Conservation (phyloP, 2,888 invertebrate genomes). For the Drosophila multiciliata region DNA sequence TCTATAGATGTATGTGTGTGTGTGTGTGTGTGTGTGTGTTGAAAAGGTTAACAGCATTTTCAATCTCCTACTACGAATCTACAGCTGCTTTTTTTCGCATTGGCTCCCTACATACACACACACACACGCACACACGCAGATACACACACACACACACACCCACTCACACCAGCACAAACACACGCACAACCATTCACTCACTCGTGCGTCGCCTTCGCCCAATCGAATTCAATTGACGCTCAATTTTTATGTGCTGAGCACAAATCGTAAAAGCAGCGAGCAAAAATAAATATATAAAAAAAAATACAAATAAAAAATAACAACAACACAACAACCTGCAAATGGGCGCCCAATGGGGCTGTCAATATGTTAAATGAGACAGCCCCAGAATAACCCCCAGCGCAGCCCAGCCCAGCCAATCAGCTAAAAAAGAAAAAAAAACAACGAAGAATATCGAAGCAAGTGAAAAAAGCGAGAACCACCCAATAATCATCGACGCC, state of each 20-base stretch:
- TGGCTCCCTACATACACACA: conserved; percentile 62
- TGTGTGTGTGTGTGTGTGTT: conserved; percentile 50
- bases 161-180: background rate
- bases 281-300: conserved; percentile 17
- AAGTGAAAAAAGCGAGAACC: conserved; percentile 24
- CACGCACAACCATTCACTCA: conserved; percentile 19
- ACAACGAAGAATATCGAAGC: conserved; percentile 2
- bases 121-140: background rate
- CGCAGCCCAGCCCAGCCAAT: conserved; percentile 31
- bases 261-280: conserved; percentile 27
- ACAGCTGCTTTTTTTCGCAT: conserved; percentile 46
- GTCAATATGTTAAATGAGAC: conserved; percentile 65
- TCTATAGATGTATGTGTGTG: background rate
- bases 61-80: conserved; percentile 32
- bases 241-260: conserved; percentile 77
- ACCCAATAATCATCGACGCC: conserved; percentile 69
- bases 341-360: conserved; percentile 52
- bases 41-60: conserved; percentile 76
- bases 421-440: conserved; percentile 21
- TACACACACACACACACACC: conserved; percentile 2
- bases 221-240: conserved; percentile 84
- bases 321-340: conserved; percentile 38
- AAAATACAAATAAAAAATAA: conserved; percentile 30
- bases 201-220: conserved; percentile 76
- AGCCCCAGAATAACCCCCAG: conserved; percentile 6